phyloP scores from a whole-genome alignment of 2,113 vertebrate genomes.

The Oncorhynchus masou region DNA sequence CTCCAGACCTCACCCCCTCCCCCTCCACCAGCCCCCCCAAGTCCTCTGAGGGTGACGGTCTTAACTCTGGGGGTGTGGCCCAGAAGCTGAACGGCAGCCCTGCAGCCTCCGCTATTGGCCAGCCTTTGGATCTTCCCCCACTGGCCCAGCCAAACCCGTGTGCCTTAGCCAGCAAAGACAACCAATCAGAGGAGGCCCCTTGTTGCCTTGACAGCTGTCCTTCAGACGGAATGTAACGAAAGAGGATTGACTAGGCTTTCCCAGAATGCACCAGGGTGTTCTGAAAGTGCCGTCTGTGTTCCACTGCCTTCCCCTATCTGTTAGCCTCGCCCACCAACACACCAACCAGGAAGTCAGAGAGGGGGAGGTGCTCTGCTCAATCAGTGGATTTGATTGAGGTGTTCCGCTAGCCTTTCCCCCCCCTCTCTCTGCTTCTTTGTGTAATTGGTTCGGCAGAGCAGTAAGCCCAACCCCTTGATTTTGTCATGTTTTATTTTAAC shows the following conservation, averaged over 20 bases:
- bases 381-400: background rate
- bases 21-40: constrained; percentile 77
- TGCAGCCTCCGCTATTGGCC: constrained; percentile 69
- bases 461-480: constrained; percentile 53
- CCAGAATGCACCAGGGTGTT: constrained; percentile 54
- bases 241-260: constrained; percentile 76
- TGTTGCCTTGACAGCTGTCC: constrained; percentile 83
- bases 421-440: constrained; percentile 36
- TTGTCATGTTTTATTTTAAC: constrained; percentile 67
- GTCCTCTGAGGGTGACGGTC: constrained; percentile 69
- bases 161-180: constrained; percentile 89
- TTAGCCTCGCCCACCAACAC: constrained; percentile 53
- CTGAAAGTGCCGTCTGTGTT: constrained; percentile 68
- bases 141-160: constrained; percentile 81
- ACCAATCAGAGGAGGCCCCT: constrained; percentile 80
- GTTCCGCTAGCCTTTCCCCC: constrained; percentile 7
- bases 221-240: constrained; percentile 81
- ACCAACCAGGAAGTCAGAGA: constrained; percentile 37
- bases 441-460: constrained; percentile 36
- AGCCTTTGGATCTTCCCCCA: constrained; percentile 77
- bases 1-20: constrained; percentile 63
- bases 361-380: background rate
- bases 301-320: constrained; percentile 75
- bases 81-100: constrained; percentile 85
- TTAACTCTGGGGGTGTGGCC: constrained; percentile 59